Conservation (phyloP, 92 coral and sea anemone species). For the Palythoa grandiflora region DNA sequence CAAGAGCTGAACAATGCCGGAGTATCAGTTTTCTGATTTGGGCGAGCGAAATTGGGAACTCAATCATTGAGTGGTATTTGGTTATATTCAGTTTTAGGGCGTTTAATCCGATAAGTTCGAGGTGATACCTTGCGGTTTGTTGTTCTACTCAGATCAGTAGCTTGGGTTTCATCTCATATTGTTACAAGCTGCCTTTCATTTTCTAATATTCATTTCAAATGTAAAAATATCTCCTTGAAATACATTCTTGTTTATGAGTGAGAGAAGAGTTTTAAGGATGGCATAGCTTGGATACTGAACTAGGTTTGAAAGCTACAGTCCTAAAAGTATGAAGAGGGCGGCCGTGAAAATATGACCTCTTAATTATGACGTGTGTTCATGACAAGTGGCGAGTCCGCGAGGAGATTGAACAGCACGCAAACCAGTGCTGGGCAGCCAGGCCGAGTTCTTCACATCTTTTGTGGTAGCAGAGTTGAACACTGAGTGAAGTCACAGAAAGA, state of each 20-base stretch:
- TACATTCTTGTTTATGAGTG: not conserved
- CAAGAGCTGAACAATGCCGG: not conserved
- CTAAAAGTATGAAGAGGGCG: not conserved
- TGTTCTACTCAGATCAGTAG: slow-evolving; percentile 11
- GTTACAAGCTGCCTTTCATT: not conserved
- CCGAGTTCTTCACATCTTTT: slow-evolving; percentile 8
- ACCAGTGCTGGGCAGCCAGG: slow-evolving; percentile 44
- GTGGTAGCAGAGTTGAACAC: slow-evolving; percentile 5
- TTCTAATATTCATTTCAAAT: not conserved
- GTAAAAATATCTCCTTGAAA: not conserved
- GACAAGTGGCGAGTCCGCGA: slow-evolving; percentile 24
- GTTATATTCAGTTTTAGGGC: slow-evolving; percentile 24
- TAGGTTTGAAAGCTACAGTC: not conserved
- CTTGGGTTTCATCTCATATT: not conserved
- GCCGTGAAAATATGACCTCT: slow-evolving; percentile 24
- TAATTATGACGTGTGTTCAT: slow-evolving; percentile 38
- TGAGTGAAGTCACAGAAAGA: slow-evolving; percentile 21
- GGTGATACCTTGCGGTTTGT: slow-evolving; percentile 5
- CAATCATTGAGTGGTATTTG: not conserved
- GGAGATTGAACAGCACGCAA: slow-evolving; percentile 46
- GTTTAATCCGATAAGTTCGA: slow-evolving; percentile 34
- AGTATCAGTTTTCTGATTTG: not conserved
- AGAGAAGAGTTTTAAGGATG: slow-evolving; percentile 2
- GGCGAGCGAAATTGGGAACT: not conserved
- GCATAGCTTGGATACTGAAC: not conserved